These are phyloP conservation scores for Syngnathus rostellatus DNA, from an alignment of 2,797 vertebrate species.

Conservation along the genomic window DNA sequence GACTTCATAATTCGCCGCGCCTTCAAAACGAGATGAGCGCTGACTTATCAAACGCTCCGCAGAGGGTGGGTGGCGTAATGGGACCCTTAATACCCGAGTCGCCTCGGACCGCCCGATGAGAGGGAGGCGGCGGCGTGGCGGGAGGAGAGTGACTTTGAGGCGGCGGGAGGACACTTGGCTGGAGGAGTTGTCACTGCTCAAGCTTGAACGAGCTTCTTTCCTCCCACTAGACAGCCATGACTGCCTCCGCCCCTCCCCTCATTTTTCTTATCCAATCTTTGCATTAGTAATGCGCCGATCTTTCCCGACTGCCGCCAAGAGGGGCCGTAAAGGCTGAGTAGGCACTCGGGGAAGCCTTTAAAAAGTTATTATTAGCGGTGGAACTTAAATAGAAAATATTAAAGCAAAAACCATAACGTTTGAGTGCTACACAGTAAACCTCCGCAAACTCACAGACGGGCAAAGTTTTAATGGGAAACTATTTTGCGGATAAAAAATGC, in stretches of 20 bases:
- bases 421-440: not conserved
- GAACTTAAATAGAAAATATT: not conserved
- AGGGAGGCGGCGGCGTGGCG: not conserved
- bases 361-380: not conserved
- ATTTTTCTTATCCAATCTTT: constrained; percentile 6
- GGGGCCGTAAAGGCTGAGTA: not conserved
- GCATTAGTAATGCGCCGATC: not conserved
- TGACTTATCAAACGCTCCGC: not conserved
- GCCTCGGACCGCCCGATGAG: not conserved
- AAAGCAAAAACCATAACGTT: not conserved
- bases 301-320: not conserved
- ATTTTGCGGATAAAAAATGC: too few species aligned
- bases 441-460: not conserved
- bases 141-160: not conserved
- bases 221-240: not conserved
- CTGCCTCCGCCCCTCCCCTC: constrained; percentile 20
- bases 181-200: not conserved
- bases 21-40: not conserved
- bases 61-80: not conserved
- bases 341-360: not conserved
- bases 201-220: not conserved
- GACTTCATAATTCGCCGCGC: not conserved
- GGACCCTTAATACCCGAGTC: constrained; percentile 1
- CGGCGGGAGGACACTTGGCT: not conserved
- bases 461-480: too few species aligned